Evolutionary conservation across 2,888 invertebrate species (phyloP), one percentile per base, ranked within the genome.

Genomic region (Harpalus rubripes): DNA sequence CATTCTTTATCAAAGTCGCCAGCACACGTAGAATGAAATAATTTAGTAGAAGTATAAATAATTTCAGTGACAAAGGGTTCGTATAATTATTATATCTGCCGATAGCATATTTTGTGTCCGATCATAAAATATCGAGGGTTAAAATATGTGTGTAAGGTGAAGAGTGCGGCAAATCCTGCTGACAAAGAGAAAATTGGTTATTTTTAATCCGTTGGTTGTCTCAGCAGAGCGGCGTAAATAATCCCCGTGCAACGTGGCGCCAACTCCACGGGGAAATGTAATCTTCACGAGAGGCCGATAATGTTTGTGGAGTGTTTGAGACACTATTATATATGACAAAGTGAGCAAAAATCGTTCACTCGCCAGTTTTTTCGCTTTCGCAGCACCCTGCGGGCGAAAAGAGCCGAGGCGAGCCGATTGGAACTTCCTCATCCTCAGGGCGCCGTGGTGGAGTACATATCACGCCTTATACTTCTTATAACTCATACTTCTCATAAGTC

Each of bases 291-390:
- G 84, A 63, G 56, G 63, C 78, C 63, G 84, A 84, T 84, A 84
- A 84, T 84, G 84, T 84, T 84, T 84, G 84, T 84, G 26, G 78
- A 84, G 84, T 84, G 84, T 84, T 84, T 84, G 78, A 84, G 78
- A 84, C 84, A 84, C 84, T 84, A 84, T 84, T 84, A 84, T 84
- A 65, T 76, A 84, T 78, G 84, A 84, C 84, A 84, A 84, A 84
- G 84, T 84, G 84, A 18, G 65, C 84, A 84, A 84, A 78, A 84
- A 84, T 84, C 84, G 84, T 78, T 84, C 84, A 61, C 52, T 84
- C 84, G 78, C 84, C 63, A 78, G 61, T 78, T 84, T 84, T 84
- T 84, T 84, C 56, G 78, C 84, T 76, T 32, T 32, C 65, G 78
- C 22, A 52, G 84, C 84, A 84, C 52, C 81, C 68, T 65, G 16